These are phyloP conservation scores for Gambelia wislizenii DNA, from an alignment of 2,797 vertebrate genomes.

Conservation along the genomic window DNA sequence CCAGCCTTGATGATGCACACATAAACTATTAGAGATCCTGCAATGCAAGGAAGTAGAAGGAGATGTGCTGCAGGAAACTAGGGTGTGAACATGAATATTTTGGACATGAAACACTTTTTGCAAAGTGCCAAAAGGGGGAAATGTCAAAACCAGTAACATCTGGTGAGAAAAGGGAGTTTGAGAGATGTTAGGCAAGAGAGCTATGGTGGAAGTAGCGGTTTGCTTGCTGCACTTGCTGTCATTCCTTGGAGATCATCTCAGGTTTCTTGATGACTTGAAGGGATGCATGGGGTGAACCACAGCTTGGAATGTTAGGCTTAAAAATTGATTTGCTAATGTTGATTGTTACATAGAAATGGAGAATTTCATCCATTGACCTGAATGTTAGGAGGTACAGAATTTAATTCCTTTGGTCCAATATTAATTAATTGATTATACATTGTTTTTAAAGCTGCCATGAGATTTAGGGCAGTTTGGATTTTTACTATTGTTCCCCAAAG, in stretches of 20 bases:
- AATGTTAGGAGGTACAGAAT: background rate
- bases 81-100: background rate
- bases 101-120: background rate
- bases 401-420: background rate
- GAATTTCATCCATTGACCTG: background rate
- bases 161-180: background rate
- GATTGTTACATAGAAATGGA: background rate
- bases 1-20: constrained; percentile 3
- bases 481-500: no score
- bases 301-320: accelerated
- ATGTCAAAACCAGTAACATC: background rate
- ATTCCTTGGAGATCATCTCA: background rate
- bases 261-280: background rate
- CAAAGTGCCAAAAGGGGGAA: background rate
- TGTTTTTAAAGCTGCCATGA: no score
- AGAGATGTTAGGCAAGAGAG: background rate
- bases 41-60: background rate
- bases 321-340: background rate
- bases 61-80: background rate
- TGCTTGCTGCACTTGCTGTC: background rate
- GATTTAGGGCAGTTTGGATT: no score
- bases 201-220: background rate
- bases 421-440: background rate
- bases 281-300: background rate
- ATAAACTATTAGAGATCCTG: constrained; percentile 34